Conservation (phyloP, 2,113 vertebrate species). For the Limanda limanda region DNA sequence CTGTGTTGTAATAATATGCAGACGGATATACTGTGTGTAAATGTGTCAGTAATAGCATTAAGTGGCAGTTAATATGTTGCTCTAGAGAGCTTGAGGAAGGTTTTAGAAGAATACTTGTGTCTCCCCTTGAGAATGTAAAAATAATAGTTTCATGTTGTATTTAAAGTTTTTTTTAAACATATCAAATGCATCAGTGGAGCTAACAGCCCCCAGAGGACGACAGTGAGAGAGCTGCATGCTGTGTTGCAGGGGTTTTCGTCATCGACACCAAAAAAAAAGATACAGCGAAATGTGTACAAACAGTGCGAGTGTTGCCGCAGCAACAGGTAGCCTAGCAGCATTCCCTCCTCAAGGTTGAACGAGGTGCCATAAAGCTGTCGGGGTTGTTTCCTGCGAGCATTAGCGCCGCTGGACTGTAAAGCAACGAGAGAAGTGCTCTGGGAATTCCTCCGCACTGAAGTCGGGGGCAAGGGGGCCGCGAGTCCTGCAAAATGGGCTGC, state of each 20-base stretch:
- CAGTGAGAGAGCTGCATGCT: conserved; percentile 12
- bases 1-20: background rate
- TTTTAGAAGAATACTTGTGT: conserved; percentile 2
- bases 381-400: conserved; percentile 61
- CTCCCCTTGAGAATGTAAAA: background rate
- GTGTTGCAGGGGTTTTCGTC: conserved; percentile 37
- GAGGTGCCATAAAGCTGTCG: conserved; percentile 58
- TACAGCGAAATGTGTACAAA: conserved; percentile 65
- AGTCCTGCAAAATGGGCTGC: conserved; percentile 76
- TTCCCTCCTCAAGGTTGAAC: conserved; percentile 36
- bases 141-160: conserved; percentile 19
- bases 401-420: conserved; percentile 56
- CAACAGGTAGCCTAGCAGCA: conserved; percentile 50
- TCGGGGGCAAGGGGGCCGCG: conserved; percentile 70
- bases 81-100: background rate
- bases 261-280: background rate
- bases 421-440: conserved; percentile 86
- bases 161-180: conserved; percentile 14
- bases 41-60: conserved; percentile 2
- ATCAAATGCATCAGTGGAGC: conserved; percentile 27
- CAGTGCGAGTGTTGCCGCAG: conserved; percentile 56
- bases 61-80: conserved; percentile 6
- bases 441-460: conserved; percentile 88
- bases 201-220: conserved; percentile 18
- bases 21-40: background rate